A percentile compares a stretch with the other conserved stretches of the same genome.
Conservation (phyloP, 1,140 invertebrate genomes). For the Conus ventricosus region DNA sequence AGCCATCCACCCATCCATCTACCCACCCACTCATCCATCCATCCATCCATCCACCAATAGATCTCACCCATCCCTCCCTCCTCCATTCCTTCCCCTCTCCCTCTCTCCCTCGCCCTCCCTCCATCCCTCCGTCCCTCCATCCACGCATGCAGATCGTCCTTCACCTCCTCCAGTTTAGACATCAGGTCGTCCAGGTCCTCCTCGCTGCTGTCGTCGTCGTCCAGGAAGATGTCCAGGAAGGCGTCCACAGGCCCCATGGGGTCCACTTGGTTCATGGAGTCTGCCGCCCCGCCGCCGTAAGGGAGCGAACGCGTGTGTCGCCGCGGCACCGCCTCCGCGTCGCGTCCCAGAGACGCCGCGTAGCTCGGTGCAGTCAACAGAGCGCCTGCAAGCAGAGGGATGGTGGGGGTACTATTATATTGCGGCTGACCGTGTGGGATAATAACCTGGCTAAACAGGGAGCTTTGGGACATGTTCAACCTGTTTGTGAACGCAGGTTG, state of each 20-base stretch:
- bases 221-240: neutral
- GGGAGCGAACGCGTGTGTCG: neutral
- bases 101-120: neutral
- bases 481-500: too few relatives aligned
- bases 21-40: neutral
- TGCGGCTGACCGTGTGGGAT: too few relatives aligned
- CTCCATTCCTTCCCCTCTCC: neutral
- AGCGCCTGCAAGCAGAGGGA: too few relatives aligned
- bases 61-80: neutral
- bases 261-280: neutral
- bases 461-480: too few relatives aligned
- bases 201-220: neutral
- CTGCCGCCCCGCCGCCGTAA: neutral
- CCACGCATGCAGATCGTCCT: neutral
- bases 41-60: neutral
- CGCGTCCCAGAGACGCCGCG: constrained; percentile 7
- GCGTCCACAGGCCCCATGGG: neutral
- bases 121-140: neutral
- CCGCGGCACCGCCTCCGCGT: neutral
- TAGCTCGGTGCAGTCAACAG: neutral
- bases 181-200: neutral
- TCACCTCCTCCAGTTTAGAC: neutral
- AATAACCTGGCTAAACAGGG: too few relatives aligned
- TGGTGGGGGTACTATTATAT: too few relatives aligned
- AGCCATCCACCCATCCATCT: neutral